Base-by-base conservation (phyloP, 2,888 invertebrate genomes). In the Trichopoda pennipes region DNA sequence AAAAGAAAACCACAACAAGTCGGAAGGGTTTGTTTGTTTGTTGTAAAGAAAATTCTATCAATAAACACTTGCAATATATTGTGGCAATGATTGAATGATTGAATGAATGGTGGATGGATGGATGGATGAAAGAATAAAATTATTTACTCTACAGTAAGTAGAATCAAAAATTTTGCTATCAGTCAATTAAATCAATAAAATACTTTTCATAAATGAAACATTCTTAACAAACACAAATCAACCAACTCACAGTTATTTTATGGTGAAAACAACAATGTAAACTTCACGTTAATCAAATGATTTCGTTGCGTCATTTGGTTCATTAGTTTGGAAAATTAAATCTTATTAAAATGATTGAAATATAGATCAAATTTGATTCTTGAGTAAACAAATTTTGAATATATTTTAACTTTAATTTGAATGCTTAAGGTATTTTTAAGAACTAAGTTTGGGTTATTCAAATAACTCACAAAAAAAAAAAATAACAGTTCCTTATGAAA, bases 61-160 rank as follows among this genome's bases (percentile, higher is more conserved):
- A 38, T 38, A 38, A 38, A 38, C 12, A 38, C 12, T 12, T 44
- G 6, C 16, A n/a, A n/a, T 14, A 14, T 7, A n/a, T 16, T 44
- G 42, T 44, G 42, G 42, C 6, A n/a, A n/a, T n/a, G 42, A 44
- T 2, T 44, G 42, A 44, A 2, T 44, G 16, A 44, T 3, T n/a
- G 42, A 44, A 44, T 44, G 42, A 44, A 2, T 16, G 16, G 38
- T 12, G 12, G 14, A 38, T 12, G 10, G 38, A 14, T 2, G 2
- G 14, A 38, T n/a, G n/a, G n/a, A 38, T 38, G 14, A n/a, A 6
- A 16, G 42, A 44, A n/a, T 14, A 7, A 6, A 44, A 16, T 35
- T 35, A 64, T 38, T 51, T 64, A 38, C 21, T 66, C 21, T 38
- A 32, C 19, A 38, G 51, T 66, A 38, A 53, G 66, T 66, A 38